A percentile compares a stretch with the other conserved stretches of the same genome.
phyloP scores from a whole-genome alignment of 2,113 vertebrate species.

The Sapayoa aenigma region DNA sequence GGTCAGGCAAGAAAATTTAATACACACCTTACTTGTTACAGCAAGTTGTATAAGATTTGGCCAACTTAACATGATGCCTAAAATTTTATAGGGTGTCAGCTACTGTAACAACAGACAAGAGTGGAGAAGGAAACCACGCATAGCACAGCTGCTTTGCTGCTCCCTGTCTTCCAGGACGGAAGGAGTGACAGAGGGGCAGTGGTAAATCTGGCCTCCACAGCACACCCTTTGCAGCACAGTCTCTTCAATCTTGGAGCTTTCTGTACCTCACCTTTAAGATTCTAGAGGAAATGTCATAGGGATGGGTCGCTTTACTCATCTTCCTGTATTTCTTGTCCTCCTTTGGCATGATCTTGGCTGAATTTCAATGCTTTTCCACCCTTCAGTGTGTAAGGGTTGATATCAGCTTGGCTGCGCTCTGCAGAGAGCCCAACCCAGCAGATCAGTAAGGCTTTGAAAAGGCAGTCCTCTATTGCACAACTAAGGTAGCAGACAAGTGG shows the following conservation, averaged over 20 bases:
- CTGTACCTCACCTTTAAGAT: background rate
- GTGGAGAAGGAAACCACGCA: background rate
- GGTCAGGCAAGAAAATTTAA: background rate
- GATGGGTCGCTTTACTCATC: background rate
- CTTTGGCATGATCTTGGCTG: background rate
- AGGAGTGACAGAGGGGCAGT: background rate
- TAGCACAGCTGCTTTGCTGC: background rate
- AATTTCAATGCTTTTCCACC: background rate
- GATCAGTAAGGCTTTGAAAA: constrained; percentile 3
- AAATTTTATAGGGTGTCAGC: background rate
- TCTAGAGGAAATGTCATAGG: background rate
- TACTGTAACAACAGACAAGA: accelerated
- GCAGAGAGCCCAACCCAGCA: background rate
- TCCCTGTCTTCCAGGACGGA: background rate
- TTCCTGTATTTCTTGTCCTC: background rate
- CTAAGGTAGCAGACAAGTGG: constrained; percentile 14
- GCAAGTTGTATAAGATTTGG: background rate
- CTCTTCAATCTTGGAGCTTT: background rate
- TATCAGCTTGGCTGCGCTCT: background rate
- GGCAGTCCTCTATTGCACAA: background rate
- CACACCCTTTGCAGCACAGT: background rate
- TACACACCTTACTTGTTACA: background rate
- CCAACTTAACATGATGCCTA: background rate
- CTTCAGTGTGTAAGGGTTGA: background rate
- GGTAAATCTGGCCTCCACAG: background rate